phyloP scores from a whole-genome alignment of 2,113 vertebrate genomes.

The Pelodiscus sinensis region DNA sequence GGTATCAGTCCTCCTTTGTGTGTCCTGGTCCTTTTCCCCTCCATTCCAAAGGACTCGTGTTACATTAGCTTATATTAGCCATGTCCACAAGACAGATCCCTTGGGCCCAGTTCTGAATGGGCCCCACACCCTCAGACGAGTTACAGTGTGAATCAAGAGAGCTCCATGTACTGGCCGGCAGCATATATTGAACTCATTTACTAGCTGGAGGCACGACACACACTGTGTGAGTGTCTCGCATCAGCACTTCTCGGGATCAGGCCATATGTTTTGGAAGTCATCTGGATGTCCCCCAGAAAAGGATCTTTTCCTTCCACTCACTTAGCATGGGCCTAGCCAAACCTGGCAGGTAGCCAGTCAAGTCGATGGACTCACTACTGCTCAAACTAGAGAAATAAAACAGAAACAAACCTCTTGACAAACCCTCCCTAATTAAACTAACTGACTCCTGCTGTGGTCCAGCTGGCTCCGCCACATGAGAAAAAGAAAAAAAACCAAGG shows the following conservation, averaged over 20 bases:
- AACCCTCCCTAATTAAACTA: neutral
- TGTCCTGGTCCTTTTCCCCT: rapidly evolving
- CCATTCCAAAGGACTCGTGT: rapidly evolving
- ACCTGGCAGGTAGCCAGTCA: neutral
- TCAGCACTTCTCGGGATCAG: neutral
- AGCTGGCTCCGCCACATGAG: slow-evolving; percentile 9
- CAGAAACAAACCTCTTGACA: rapidly evolving
- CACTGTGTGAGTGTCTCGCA: slow-evolving; percentile 2
- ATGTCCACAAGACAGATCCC: rapidly evolving
- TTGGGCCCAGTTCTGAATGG: neutral
- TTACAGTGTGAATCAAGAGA: rapidly evolving
- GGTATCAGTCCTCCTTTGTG: neutral
- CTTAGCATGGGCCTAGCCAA: rapidly evolving
- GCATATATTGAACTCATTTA: neutral
- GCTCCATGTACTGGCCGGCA: rapidly evolving
- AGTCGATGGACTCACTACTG: neutral
- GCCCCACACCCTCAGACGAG: neutral
- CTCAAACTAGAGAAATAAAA: neutral
- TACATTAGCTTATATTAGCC: neutral
- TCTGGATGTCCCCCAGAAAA: rapidly evolving
- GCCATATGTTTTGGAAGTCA: neutral
- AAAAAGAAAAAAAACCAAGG: slow-evolving; percentile 34
- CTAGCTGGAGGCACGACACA: slow-evolving; percentile 57
- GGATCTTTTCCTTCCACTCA: rapidly evolving
- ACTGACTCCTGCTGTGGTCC: slow-evolving; percentile 1